Base-by-base conservation (phyloP, 2,797 vertebrate species). In the Phrynocephalus guinanensis region DNA sequence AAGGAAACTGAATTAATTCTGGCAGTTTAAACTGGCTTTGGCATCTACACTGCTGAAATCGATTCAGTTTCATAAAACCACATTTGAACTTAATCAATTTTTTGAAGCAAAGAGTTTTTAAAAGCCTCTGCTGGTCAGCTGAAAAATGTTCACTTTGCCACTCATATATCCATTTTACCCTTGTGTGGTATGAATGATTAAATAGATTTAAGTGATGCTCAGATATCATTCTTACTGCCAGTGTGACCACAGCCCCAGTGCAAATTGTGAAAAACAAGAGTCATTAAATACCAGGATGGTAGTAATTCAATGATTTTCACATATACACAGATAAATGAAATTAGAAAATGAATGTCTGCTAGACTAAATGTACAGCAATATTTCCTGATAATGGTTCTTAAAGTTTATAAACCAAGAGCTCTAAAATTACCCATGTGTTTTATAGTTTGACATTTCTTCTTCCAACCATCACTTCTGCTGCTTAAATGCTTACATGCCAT, bases 351-450 rank as follows among this genome's bases (percentile, higher is more conserved):
- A 78, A 83, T 10, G 6, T 6, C 1, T 87, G 18, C 83, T 20
- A 56, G 28, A 38, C 86, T 80, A 90, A 89, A 89, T 85, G 60
- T 85, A 88, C 75, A 88, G 38, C 1, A 86, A 6, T 26, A 38
- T 79, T 67, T 24, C 48, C 24, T 66, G 68, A 33, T 22, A 52
- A 76, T 7, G 18, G 30, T 66, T 50, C 33, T 33, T 52, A 73
- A n/a, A 72, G 66, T 20, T 33, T 38, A 68, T 52, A 87, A 67
- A 87, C 20, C n/a, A 50, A 77, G 68, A 77, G 16, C 15, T 33
- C n/a, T n/a, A 67, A 76, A 38, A 67, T 77, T 7, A 68, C 38
- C 50, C 24, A 5, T 28, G 16, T 68, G 9, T 10, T 68, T 33
- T 71, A 81, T 20, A 73, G 56, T n/a, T 86, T 68, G 44, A 24